phyloP scores from a whole-genome alignment of 2,888 invertebrate genomes.

The Ceraclea dissimilis region DNA sequence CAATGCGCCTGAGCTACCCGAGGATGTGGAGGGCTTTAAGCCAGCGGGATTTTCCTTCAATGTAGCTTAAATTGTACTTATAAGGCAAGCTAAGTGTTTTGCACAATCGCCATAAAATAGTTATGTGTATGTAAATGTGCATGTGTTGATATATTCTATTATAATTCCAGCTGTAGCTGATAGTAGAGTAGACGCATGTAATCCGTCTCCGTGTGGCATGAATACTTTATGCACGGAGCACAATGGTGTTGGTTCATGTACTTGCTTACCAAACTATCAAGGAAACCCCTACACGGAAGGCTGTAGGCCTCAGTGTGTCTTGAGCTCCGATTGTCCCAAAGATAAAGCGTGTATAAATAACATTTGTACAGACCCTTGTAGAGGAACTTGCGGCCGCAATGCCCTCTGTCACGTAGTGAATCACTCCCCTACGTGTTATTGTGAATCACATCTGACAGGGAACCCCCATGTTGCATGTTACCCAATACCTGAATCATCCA shows the following conservation, averaged over 20 bases:
- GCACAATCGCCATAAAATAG: no score
- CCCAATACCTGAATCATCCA: constrained; percentile 30
- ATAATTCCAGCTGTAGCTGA: constrained; percentile 39
- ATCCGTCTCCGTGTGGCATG: constrained; percentile 60
- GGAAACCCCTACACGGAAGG: constrained; percentile 57
- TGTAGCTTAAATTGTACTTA: no score
- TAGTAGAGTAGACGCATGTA: constrained; percentile 48
- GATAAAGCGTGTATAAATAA: constrained; percentile 60
- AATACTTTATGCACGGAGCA: constrained; percentile 59
- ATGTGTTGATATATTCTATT: no score
- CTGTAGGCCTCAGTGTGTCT: constrained; percentile 61
- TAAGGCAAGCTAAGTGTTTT: no score
- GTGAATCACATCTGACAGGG: constrained; percentile 52
- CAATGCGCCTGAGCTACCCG: no score
- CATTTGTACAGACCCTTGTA: constrained; percentile 49
- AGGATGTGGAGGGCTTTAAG: no score
- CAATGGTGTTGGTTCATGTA: constrained; percentile 57
- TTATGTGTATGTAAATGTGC: no score
- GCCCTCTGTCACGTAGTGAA: constrained; percentile 52
- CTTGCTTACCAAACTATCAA: constrained; percentile 54
- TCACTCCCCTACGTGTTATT: constrained; percentile 59
- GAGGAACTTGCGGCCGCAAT: constrained; percentile 51
- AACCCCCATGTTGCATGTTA: constrained; percentile 49
- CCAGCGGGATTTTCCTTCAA: no score
- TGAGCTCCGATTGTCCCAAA: constrained; percentile 56